Base-by-base conservation (phyloP, 2,113 vertebrate genomes). In the Gambusia holbrooki region DNA sequence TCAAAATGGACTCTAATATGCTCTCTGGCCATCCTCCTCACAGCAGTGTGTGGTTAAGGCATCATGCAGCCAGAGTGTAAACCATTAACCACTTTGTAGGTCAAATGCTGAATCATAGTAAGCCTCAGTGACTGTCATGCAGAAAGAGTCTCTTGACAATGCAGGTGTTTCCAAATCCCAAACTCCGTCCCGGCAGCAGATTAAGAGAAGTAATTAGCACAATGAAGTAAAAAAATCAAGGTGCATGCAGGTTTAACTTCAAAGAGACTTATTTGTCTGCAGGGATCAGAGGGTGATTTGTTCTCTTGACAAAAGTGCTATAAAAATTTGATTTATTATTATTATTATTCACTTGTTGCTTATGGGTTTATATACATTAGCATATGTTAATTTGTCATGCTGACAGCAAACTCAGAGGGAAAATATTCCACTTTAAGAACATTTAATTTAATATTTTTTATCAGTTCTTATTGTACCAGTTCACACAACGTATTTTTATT, bases 21-120 rank as follows among this genome's bases (percentile, higher is more conserved):
- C 72, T 62, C 73, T 61, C 73, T 54, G 82, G 76, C 85, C 82
- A 71, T 76, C 76, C 62, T 72, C 76, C 68, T 84, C 73, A 74
- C 63, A n/a, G 1, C 3, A 17, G 68, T 30, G 0, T 67, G 61
- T 58, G 74, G 78, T 79, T 62, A 79, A 84, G 86, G 51, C 81
- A 76, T 77, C 81, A 76, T 40, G 70, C 80, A 69, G 68, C 83
- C 77, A 74, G 19, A 27, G 79, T 32, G 40, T 73, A 37, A 27
- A 29, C 90, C 69, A 48, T 83, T 74, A 82, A 76, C 71, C 29
- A 51, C 79, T 84, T 87, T 91, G 84, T 86, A 83, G 90, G 90
- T 88, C 86, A 87, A 60, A 71, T 68, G 8, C 32, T 84, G 83
- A 86, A 85, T 84, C 77, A 27, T 86, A 70, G 77, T 83, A 33